Evolutionary conservation across 2,113 vertebrate genomes (phyloP).

Genomic region (Onychostruthus taczanowskii): DNA sequence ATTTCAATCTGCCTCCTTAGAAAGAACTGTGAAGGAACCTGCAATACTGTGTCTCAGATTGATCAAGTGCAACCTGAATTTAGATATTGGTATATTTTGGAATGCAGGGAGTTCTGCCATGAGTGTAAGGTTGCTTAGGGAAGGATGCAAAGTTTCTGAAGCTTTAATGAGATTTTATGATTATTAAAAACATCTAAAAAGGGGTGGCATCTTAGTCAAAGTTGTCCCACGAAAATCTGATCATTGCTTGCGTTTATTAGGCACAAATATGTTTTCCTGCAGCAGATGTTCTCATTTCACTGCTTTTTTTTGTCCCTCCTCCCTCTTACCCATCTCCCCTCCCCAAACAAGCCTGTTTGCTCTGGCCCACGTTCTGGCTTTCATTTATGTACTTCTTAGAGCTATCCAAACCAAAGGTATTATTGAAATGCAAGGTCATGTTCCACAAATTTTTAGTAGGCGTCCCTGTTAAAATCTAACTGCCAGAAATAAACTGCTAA

Average conservation of each 20-base stretch:
- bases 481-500: background rate
- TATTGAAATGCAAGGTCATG: background rate
- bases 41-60: background rate
- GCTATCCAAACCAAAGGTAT: conserved; percentile 41
- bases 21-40: background rate
- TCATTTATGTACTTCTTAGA: background rate
- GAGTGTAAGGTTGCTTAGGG: fast-evolving
- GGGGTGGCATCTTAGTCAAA: background rate
- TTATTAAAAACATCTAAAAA: background rate
- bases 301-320: background rate
- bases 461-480: background rate
- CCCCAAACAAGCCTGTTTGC: background rate
- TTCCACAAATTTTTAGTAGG: conserved; percentile 31
- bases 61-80: background rate
- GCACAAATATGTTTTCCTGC: background rate
- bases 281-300: background rate
- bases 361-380: background rate
- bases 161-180: background rate
- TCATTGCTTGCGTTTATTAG: background rate
- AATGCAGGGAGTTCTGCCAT: background rate
- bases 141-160: background rate
- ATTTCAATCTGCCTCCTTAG: background rate
- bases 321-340: background rate
- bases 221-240: background rate
- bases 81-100: background rate